Evolutionary conservation across 53 echinoderm and acorn worm genomes (phyloP).

Genomic region (Apostichopus leukothele): DNA sequence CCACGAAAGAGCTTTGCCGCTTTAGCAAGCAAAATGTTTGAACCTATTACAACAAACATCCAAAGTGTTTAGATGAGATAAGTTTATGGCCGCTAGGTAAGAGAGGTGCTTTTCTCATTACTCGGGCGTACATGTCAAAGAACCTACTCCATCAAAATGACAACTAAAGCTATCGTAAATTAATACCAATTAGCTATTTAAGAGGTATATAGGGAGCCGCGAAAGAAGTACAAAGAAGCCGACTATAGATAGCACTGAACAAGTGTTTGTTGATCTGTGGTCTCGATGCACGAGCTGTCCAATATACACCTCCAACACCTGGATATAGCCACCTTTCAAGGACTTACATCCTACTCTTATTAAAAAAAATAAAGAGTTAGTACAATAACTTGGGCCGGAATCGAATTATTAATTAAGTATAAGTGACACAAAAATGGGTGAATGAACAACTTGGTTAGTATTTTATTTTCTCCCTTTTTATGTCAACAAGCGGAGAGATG

Average conservation of each 20-base stretch:
- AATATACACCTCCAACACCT: background rate
- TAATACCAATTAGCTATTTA: background rate
- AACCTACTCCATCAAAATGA: background rate
- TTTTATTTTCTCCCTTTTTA: background rate
- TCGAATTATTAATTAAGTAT: background rate
- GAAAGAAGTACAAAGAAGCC: background rate
- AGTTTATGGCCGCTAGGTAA: conserved; percentile 4
- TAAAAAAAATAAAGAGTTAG: background rate
- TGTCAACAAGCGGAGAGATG: background rate
- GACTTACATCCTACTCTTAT: background rate
- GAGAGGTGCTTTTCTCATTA: conserved; percentile 3
- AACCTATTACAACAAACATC: conserved; percentile 34
- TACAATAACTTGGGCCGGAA: background rate
- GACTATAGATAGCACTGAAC: background rate
- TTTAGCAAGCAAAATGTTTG: conserved; percentile 24
- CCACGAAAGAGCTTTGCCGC: conserved; percentile 25
- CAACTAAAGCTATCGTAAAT: background rate
- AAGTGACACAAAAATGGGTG: background rate
- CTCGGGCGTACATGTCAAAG: too few species aligned
- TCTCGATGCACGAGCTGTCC: background rate
- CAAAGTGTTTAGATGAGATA: conserved; percentile 24
- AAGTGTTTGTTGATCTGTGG: background rate
- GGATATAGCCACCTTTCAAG: background rate
- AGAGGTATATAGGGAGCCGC: background rate
- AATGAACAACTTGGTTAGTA: background rate